phyloP scores from a whole-genome alignment of 2,113 vertebrate species.

The Grantiella picta region DNA sequence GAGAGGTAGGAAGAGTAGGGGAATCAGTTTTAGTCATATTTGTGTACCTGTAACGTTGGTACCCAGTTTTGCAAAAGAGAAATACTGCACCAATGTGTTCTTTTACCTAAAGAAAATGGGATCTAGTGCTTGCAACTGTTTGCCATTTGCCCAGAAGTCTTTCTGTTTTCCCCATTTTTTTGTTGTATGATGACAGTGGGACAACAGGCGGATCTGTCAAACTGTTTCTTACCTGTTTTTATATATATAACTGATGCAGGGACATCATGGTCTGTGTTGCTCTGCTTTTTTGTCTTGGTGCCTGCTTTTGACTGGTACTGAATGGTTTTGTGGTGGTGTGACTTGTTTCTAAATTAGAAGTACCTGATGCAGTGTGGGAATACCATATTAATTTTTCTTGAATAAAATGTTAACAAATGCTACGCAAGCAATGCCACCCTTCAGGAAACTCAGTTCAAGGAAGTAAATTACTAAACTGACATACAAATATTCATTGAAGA shows the following conservation, averaged over 20 bases:
- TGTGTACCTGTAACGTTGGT: not conserved
- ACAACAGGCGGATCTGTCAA: not conserved
- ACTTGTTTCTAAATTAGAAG: not conserved
- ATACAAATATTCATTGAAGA: not conserved
- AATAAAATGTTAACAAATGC: not conserved
- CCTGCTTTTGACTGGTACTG: not conserved
- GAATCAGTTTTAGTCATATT: not conserved
- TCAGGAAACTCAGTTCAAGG: not conserved
- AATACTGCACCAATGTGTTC: not conserved
- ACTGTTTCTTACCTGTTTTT: not conserved
- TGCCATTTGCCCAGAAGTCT: not conserved
- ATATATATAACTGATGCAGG: fast-evolving
- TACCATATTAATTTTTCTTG: not conserved
- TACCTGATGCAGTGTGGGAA: not conserved
- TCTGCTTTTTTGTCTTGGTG: not conserved
- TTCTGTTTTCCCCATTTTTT: not conserved
- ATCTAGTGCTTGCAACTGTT: not conserved
- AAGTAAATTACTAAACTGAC: not conserved
- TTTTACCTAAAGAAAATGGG: not conserved
- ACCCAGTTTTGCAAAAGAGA: not conserved
- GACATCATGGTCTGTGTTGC: not conserved
- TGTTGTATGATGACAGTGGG: not conserved
- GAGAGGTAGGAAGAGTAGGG: not conserved
- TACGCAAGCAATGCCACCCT: not conserved
- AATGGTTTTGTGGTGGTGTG: not conserved